These are phyloP conservation scores for Prionailurus viverrinus DNA, from an alignment of 2,113 vertebrate species.

Conservation along the genomic window DNA sequence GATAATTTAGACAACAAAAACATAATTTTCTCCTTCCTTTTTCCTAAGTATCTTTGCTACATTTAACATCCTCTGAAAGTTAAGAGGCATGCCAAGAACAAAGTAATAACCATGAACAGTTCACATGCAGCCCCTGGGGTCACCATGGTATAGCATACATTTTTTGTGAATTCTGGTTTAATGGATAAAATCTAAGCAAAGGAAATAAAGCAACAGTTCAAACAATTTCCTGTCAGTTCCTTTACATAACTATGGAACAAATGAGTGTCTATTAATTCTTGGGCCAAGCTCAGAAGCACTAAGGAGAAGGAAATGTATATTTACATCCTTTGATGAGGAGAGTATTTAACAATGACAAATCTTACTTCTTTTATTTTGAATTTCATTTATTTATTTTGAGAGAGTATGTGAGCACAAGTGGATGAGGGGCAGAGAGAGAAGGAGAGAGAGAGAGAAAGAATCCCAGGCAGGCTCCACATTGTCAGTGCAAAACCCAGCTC, in stretches of 20 bases:
- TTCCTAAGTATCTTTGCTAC: neutral
- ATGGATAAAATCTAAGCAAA: conserved; percentile 11
- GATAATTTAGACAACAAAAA: neutral
- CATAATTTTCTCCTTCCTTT: neutral
- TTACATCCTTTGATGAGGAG: neutral
- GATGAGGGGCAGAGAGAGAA: no score
- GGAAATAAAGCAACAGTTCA: neutral
- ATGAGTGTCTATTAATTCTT: neutral
- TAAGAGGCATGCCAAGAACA: neutral
- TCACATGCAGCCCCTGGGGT: neutral
- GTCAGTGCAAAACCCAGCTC: no score
- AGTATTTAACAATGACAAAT: neutral
- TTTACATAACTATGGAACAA: neutral
- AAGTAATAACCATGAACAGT: neutral
- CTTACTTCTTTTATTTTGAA: neutral
- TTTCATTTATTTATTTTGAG: no score
- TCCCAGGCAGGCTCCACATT: no score
- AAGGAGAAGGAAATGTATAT: neutral
- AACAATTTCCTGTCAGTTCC: neutral
- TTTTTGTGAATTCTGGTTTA: neutral
- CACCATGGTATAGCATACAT: neutral
- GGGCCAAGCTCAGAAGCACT: neutral
- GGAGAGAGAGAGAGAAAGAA: no score
- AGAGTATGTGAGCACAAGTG: no score
- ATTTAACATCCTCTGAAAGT: neutral